Percentiles rank a stretch among this genome's conserved stretches.
Evolutionary conservation across 37 sponge, comb jelly and placozoan species (phyloP).

Genomic region (Eunapius fragilis): DNA sequence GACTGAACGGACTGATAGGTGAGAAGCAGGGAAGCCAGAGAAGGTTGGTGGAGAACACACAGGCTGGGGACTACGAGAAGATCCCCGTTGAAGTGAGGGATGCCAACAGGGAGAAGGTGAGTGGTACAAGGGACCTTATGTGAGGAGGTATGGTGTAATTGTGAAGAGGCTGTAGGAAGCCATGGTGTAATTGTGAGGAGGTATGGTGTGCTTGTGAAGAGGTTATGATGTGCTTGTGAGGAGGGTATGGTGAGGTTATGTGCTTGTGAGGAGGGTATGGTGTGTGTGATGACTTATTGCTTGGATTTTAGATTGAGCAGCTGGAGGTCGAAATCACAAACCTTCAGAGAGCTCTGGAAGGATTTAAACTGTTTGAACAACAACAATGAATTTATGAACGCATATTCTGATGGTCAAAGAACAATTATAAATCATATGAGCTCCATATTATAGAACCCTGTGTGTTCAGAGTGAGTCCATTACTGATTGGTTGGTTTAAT

Average conservation of each 20-base stretch:
- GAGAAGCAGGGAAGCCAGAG: neutral
- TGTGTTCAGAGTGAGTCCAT: too few relatives aligned
- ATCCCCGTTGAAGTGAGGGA: slow-evolving; percentile 67
- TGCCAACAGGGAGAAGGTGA: neutral
- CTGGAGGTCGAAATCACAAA: slow-evolving; percentile 23
- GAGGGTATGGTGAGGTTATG: too few relatives aligned
- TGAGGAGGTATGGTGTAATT: too few relatives aligned
- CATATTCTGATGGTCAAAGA: neutral
- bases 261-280: too few relatives aligned
- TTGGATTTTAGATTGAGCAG: neutral
- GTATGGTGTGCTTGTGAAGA: too few relatives aligned
- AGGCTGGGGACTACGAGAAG: slow-evolving; percentile 26
- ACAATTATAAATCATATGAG: neutral
- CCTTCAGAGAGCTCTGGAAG: slow-evolving; percentile 36
- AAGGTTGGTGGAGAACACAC: neutral
- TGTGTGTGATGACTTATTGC: neutral
- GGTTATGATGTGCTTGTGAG: too few relatives aligned
- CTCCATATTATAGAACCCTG: too few relatives aligned
- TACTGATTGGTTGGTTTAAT: too few relatives aligned
- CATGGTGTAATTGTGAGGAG: too few relatives aligned
- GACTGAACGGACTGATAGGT: neutral
- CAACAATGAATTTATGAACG: neutral
- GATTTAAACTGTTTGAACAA: slow-evolving; percentile 7
- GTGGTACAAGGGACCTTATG: neutral
- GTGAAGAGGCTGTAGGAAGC: too few relatives aligned